Base-by-base conservation (phyloP, 2,797 vertebrate species). In the Anisognathus igniventris region DNA sequence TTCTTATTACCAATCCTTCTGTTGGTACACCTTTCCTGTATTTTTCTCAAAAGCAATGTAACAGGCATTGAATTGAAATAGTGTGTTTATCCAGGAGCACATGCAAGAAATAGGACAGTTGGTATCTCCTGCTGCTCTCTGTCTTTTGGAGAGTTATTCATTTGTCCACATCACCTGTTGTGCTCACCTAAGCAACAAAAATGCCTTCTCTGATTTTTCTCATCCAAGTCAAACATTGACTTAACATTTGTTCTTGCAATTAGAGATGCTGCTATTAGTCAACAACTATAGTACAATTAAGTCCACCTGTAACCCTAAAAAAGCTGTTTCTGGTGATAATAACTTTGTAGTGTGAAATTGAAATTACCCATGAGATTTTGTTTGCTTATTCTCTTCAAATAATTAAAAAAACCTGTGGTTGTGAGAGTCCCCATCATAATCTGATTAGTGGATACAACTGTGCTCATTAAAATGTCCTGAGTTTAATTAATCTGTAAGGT, bases 161-260 rank as follows among this genome's bases (percentile, higher is more conserved):
- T 94, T 94, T 94, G n/a, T 57, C 84, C 27, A 4, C 9, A 1
- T 95, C 37, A 47, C 48, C 84, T 92, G 58, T 96, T 14, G 14
- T 88, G 61, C 62, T 94, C 86, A 86, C 79, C 64, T 94, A 44
- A 92, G 89, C 67, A 76, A 62, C 86, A 89, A 77, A 35, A 82
- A 53, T 87, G 40, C 86, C 80, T 87, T 82, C 62, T 85, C 83
- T 97, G 81, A n/a, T n/a, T n/a, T n/a, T n/a, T n/a, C n/a, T n/a
- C n/a, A n/a, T n/a, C n/a, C n/a, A n/a, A n/a, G n/a, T n/a, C n/a
- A n/a, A n/a, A n/a, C n/a, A n/a, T n/a, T n/a, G n/a, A n/a, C n/a
- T n/a, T n/a, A n/a, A 96, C 70, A 74, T 68, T 95, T 96, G 51
- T 58, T 83, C 91, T 88, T 84, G 79, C 88, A 92, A 64, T 96